phyloP scores from a whole-genome alignment of 2,113 vertebrate species.

The Hypocryptadius cinnamomeus region DNA sequence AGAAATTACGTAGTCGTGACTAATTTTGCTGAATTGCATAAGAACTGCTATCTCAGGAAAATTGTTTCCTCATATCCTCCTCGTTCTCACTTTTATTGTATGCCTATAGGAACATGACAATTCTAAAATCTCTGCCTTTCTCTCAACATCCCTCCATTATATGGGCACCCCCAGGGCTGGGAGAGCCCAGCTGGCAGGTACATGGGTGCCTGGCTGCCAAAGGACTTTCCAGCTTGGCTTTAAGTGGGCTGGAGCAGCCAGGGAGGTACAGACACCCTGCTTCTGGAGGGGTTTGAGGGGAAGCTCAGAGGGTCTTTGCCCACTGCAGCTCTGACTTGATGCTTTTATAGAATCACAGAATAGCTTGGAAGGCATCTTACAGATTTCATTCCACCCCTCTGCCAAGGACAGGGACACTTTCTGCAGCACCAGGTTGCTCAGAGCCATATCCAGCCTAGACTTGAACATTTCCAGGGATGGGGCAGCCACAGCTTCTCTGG shows the following conservation, averaged over 20 bases:
- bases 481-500: neutral
- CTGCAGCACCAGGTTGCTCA: neutral
- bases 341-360: neutral
- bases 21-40: neutral
- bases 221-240: neutral
- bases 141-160: fast-evolving
- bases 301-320: neutral
- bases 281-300: neutral
- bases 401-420: neutral
- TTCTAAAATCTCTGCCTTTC: neutral
- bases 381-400: neutral
- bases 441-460: neutral
- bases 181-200: neutral
- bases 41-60: neutral
- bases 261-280: neutral
- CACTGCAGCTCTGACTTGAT: neutral
- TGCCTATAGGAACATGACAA: neutral
- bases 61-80: neutral
- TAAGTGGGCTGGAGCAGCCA: neutral
- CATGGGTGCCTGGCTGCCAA: neutral
- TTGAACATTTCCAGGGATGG: neutral
- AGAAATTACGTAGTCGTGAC: neutral
- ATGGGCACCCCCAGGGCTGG: neutral
- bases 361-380: neutral
- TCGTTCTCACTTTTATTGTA: neutral